These are phyloP conservation scores for Ectropis crepuscularia DNA, from an alignment of 2,888 invertebrate genomes.

Conservation along the genomic window DNA sequence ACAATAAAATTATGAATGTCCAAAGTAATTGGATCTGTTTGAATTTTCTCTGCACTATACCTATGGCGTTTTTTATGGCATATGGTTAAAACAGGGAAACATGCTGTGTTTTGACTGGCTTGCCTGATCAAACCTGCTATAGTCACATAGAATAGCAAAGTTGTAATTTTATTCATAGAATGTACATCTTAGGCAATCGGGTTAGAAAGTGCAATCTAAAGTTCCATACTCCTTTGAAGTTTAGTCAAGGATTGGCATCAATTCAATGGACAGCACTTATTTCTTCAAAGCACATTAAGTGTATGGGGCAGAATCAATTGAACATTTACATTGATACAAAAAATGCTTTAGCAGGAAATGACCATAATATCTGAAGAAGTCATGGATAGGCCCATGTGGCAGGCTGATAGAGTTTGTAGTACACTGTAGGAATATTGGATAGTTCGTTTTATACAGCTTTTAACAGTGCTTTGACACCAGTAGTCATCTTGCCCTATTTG, in stretches of 20 bases:
- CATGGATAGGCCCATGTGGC: constrained; percentile 13
- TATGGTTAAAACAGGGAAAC: constrained; percentile 24
- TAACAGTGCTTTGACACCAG: constrained; percentile 20
- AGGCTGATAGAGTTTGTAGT: constrained; percentile 14
- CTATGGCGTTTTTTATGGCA: constrained; percentile 27
- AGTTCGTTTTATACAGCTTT: constrained; percentile 20
- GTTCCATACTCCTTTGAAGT: constrained; percentile 17
- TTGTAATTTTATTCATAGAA: constrained; percentile 36
- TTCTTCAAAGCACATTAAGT: constrained; percentile 12
- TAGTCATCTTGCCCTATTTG: constrained; percentile 8
- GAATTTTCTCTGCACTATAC: constrained; percentile 36
- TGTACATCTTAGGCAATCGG: constrained; percentile 25
- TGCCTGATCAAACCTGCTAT: constrained; percentile 33
- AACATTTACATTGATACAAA: constrained; percentile 19
- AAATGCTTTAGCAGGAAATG: constrained; percentile 15
- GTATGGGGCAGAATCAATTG: constrained; percentile 24
- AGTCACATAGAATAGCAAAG: constrained; percentile 28
- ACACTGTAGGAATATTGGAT: constrained; percentile 10
- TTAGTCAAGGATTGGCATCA: constrained; percentile 11
- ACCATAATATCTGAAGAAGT: constrained; percentile 13
- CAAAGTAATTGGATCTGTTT: constrained; percentile 33
- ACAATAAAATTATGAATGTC: not conserved
- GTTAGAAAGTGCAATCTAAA: constrained; percentile 29
- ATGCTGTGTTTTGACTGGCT: constrained; percentile 31
- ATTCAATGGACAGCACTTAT: constrained; percentile 13